Evolutionary conservation across 1,140 invertebrate genomes (phyloP), one percentile per base, ranked within the genome.

Genomic region (Halesus radiatus): DNA sequence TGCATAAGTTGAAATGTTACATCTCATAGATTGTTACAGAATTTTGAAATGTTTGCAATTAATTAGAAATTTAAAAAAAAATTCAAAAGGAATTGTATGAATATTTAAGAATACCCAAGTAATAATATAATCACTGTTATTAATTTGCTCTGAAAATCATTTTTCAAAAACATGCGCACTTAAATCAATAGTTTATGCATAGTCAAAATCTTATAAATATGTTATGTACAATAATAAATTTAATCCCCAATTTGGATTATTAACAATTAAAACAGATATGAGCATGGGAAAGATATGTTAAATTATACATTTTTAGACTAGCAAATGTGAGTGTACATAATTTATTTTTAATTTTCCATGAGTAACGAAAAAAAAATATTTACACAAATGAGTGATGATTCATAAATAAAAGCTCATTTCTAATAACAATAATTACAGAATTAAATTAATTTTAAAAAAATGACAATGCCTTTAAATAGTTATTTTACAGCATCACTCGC

Each of bases 231-330:
- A 66, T 66, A 66, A 66, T 66, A 29, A 66, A 32, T 66, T 22
- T 52, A 72, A 22, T 53, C 45, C 68, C 18, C 68, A 29, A 54
- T 20, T 72, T 53, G 45, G 37, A 53, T 53, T 72, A 26, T 72
- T 52, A 72, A 72, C 45, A 72, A 72, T 23, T 72, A 23, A 26
- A 70, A 72, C 50, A 72, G 68, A 72, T 72, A 72, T 72, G 68
- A 72, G 45, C 68, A 22, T 72, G 68, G 50, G 50, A 53, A 50
- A 50, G 68, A 72, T 72, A 72, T 72, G 68, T 52, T 53, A 53
- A 72, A 72, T 18, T 53, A 72, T 20, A 72, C 20, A 52, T 16
- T 53, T 60, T 52, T 53, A 50, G 68, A 72, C 68, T 72, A 72
- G 45, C 26, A 53, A 52, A 72, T 53, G 50, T 52, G 68, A 52